Base-by-base conservation (phyloP, 2,113 vertebrate species). In the Caranx ignobilis region DNA sequence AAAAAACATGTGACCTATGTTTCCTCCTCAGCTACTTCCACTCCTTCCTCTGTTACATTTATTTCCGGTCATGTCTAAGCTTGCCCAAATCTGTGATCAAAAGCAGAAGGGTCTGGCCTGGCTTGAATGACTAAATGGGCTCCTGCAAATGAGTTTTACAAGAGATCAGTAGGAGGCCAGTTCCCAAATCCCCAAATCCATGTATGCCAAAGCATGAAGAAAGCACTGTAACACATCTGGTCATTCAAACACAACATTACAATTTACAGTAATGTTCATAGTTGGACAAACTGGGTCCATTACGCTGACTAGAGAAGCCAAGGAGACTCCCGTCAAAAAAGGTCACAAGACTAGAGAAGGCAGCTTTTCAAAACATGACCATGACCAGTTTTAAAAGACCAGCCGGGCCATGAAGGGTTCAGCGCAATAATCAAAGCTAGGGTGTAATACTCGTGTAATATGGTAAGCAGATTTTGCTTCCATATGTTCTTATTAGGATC, bases 401-500 rank as follows among this genome's bases (percentile, higher is more conserved):
- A 70, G 47, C n/a, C 41, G 9, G 71, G 70, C 71, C 66, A 39
- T 34, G 65, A 76, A 65, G 61, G 66, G 73, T 75, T 84, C 64
- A 85, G 57, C 82, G 79, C 12, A 64, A 81, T 75, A 81, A 83
- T 86, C 63, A 69, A 85, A 87, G 69, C 66, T 72, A 80, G 66
- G 62, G 68, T 65, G 21, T 79, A 74, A 91, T 79, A 77, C 66
- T 52, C 31, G 56, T 75, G 81, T 86, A 87, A 88, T 83, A 86
- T 77, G 26, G 84, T 86, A 81, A 87, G 55, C 52, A 76, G 79
- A 71, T 81, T 82, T 80, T 48, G 62, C 77, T 69, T 85, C 83
- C 88, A 92, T 71, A 43, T 89, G 85, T 80, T 89, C 64, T 57
- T 81, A 62, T 91, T 66, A 41, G 41, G 68, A 78, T 92, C 89